Conservation (phyloP, 2,888 invertebrate genomes). For the Choristoneura rosaceana region DNA sequence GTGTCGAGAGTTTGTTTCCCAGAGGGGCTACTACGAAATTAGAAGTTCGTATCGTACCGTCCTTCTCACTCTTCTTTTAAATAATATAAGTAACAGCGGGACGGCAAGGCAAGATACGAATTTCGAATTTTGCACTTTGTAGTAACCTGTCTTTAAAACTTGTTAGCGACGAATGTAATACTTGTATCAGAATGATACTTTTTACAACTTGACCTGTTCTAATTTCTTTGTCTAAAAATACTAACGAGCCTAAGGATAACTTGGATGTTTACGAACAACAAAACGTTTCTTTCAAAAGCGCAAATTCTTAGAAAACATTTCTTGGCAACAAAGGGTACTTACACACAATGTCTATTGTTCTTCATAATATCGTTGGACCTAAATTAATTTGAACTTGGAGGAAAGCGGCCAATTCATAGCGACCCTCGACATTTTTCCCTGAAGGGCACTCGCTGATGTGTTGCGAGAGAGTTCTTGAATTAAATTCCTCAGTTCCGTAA, state of each 20-base stretch:
- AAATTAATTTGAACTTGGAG: slow-evolving; percentile 40
- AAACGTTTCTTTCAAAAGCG: slow-evolving; percentile 24
- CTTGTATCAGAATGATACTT: neutral
- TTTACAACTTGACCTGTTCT: neutral
- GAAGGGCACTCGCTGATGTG: slow-evolving; percentile 12
- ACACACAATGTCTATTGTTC: slow-evolving; percentile 36
- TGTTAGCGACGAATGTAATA: slow-evolving; percentile 1
- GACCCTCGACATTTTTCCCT: slow-evolving; percentile 27
- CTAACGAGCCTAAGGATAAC: neutral
- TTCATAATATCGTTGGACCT: slow-evolving; percentile 33
- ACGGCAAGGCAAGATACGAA: too few relatives aligned
- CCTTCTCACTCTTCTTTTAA: too few relatives aligned
- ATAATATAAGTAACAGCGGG: too few relatives aligned
- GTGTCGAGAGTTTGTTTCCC: slow-evolving; percentile 41
- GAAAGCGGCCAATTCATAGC: slow-evolving; percentile 32
- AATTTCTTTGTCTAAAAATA: slow-evolving; percentile 18
- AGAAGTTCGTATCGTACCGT: too few relatives aligned
- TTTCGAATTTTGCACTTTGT: too few relatives aligned
- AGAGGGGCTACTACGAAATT: too few relatives aligned
- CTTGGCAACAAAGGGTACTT: slow-evolving; percentile 16
- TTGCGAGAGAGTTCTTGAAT: slow-evolving; percentile 21
- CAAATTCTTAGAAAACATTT: slow-evolving; percentile 24
- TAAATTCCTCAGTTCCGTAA: slow-evolving; percentile 16
- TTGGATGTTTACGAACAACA: slow-evolving; percentile 23
- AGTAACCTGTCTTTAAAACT: neutral